Percentiles rank a stretch among this genome's conserved stretches.
phyloP scores from a whole-genome alignment of 2,888 invertebrate species.

The Cephus nigrinus region DNA sequence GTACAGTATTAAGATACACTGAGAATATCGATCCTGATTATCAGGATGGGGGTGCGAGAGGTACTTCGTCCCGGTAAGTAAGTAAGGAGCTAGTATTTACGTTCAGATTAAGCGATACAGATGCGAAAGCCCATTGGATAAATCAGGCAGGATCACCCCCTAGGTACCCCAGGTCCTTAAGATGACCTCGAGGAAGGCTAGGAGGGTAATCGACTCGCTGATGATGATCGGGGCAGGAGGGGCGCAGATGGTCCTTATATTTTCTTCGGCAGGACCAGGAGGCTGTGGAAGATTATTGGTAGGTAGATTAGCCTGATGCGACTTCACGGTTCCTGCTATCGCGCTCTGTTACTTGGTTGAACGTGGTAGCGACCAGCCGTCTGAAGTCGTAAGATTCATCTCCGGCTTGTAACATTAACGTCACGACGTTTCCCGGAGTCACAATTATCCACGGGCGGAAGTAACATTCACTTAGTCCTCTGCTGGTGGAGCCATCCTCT shows the following conservation, averaged over 20 bases:
- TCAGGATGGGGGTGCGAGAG: slow-evolving; percentile 24
- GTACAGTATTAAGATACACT: slow-evolving; percentile 14
- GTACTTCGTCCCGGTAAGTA: slow-evolving; percentile 4
- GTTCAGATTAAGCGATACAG: slow-evolving; percentile 36
- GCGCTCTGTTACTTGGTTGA: neutral
- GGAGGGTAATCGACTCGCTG: neutral
- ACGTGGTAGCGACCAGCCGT: neutral
- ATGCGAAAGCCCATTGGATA: slow-evolving; percentile 13
- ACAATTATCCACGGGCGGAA: slow-evolving; percentile 60
- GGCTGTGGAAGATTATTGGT: neutral
- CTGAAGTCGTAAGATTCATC: neutral
- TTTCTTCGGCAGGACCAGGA: neutral
- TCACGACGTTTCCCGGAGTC: slow-evolving; percentile 49
- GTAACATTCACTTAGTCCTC: slow-evolving; percentile 57
- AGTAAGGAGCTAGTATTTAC: slow-evolving; percentile 36
- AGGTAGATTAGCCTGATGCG: neutral
- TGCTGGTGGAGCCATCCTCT: slow-evolving; percentile 41
- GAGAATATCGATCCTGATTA: slow-evolving; percentile 34
- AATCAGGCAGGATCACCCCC: neutral
- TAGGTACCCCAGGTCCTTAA: neutral
- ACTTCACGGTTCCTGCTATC: neutral
- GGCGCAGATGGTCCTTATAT: neutral
- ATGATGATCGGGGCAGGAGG: neutral
- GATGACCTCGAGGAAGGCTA: neutral
- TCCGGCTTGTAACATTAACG: slow-evolving; percentile 39